phyloP scores from a whole-genome alignment of 1,140 invertebrate species.

The Triops cancriformis region DNA sequence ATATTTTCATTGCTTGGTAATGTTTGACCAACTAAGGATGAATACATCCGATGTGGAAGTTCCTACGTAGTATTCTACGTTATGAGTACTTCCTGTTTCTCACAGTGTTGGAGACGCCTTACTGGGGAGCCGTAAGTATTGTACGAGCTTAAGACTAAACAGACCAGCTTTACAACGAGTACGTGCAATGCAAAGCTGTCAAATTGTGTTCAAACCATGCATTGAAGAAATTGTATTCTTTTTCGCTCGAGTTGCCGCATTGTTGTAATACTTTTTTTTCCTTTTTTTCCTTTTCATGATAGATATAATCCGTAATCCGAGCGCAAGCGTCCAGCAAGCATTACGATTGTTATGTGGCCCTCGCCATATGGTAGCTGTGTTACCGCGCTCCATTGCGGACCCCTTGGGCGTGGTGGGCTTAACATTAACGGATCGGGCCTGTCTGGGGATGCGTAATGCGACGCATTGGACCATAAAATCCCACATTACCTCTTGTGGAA shows the following conservation, averaged over 20 bases:
- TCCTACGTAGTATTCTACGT: too few species aligned
- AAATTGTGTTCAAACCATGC: too few species aligned
- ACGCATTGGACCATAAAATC: constrained; percentile 28
- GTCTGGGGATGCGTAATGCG: constrained; percentile 23
- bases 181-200: too few species aligned
- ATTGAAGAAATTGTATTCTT: not conserved
- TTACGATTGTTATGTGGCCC: constrained; percentile 24
- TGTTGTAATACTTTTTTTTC: not conserved
- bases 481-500: constrained; percentile 29
- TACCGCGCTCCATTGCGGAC: constrained; percentile 26
- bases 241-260: not conserved
- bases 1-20: too few species aligned
- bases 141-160: too few species aligned
- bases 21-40: too few species aligned
- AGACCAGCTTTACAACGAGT: too few species aligned
- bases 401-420: constrained; percentile 25
- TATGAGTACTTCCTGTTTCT: too few species aligned
- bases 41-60: too few species aligned
- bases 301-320: constrained; percentile 19
- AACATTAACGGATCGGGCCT: constrained; percentile 26
- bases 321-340: constrained; percentile 18
- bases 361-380: constrained; percentile 22
- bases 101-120: too few species aligned
- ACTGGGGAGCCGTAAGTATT: too few species aligned
- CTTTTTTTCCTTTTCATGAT: not conserved